Percentiles rank a stretch among this genome's conserved stretches.
Evolutionary conservation across 2,888 invertebrate species (phyloP).

Genomic region (Drosophila paramelanica): DNA sequence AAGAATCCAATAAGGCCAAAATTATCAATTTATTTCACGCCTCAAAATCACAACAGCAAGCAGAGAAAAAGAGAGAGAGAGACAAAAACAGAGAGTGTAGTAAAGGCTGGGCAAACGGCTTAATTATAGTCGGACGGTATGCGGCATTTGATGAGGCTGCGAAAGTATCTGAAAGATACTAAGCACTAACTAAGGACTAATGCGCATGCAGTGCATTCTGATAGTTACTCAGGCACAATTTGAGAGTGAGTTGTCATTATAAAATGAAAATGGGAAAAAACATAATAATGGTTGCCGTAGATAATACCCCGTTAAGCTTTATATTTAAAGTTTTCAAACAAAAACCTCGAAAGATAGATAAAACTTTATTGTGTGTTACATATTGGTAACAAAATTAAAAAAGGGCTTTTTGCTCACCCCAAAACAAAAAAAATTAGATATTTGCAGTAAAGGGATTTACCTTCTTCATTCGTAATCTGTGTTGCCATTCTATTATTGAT

Average conservation of each 20-base stretch:
- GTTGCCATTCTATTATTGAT: slow-evolving; percentile 19
- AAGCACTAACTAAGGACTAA: slow-evolving; percentile 28
- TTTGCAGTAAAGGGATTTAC: neutral
- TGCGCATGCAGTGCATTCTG: slow-evolving; percentile 25
- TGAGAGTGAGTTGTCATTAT: neutral
- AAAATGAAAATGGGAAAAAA: neutral
- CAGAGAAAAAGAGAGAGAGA: neutral
- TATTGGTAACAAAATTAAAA: too few relatives aligned
- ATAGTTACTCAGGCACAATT: neutral
- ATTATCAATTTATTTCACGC: slow-evolving; percentile 83
- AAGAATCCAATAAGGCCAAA: slow-evolving; percentile 79
- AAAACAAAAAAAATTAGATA: too few relatives aligned
- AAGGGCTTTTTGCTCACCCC: too few relatives aligned
- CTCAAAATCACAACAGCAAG: slow-evolving; percentile 67
- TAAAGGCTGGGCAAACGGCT: slow-evolving; percentile 60
- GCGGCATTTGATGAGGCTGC: slow-evolving; percentile 31
- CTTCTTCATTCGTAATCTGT: neutral
- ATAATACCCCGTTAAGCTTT: too few relatives aligned
- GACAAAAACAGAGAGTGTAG: neutral
- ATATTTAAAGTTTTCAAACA: too few relatives aligned
- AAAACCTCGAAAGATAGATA: too few relatives aligned
- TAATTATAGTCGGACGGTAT: slow-evolving; percentile 62
- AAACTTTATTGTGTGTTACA: too few relatives aligned
- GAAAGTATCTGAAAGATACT: slow-evolving; percentile 29
- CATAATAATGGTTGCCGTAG: too few relatives aligned